Base-by-base conservation (phyloP, 2,113 vertebrate species). In the Triplophysa rosa region DNA sequence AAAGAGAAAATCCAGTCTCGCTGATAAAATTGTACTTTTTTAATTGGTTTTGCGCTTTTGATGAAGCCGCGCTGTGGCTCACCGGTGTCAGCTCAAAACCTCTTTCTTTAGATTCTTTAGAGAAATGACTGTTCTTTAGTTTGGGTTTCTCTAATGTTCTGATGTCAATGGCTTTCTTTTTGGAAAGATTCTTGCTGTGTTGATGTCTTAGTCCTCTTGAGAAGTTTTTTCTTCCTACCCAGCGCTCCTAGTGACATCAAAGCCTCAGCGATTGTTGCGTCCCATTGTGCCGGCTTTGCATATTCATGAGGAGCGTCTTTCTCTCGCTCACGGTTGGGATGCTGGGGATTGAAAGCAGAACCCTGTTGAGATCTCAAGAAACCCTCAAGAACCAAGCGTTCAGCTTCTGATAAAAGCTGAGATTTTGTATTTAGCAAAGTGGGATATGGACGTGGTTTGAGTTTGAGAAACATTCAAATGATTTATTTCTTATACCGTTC, bases 231-330 rank as follows among this genome's bases (percentile, higher is more conserved):
- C 68, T 64, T 17, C 68, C 77, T 79, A 16, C 79, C 84, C 83
- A 76, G 77, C 84, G 72, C 88, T 89, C 84, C 86, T 77, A 42
- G 42, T 24, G 65, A 89, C 88, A 90, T 92, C 87, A 93, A 90
- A 92, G 87, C 80, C 13, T 85, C 83, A 79, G 68, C 87, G 84
- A 85, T 79, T 84, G 81, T 79, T 33, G 67, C 85, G 82, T 84
- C 82, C 78, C 72, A 84, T 89, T 90, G 89, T 91, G 87, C 59
- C 67, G 73, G 68, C 80, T 79, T 84, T 91, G 87, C 89, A 91
- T 92, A 91, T 91, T 91, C 89, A 93, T 90, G 83, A 85, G 80
- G 80, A 61, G 78, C 40, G 7, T 58, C 78, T 78, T 77, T 79
- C 65, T 83, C 78, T 75, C 49, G 67, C 64, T 45, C 84, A 74